Percentiles rank a stretch among this genome's conserved stretches.
Conservation (phyloP, 2,113 vertebrate genomes). For the Agelaius phoeniceus region DNA sequence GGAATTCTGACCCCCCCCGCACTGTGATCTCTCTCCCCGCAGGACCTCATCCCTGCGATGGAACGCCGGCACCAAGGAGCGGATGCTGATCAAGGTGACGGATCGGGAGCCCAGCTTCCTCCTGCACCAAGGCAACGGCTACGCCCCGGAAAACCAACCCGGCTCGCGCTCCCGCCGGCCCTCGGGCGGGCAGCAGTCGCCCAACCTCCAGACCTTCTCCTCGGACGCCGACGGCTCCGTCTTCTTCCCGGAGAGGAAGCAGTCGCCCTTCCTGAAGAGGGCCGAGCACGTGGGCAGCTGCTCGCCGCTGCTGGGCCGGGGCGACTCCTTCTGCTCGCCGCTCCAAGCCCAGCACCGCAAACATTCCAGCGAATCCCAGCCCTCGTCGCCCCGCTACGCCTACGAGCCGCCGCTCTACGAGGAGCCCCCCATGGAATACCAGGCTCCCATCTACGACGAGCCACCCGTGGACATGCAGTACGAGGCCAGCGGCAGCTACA, state of each 20-base stretch:
- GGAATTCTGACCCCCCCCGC: too few species aligned
- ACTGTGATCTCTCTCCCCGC: not conserved
- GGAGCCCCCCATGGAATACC: slow-evolving; percentile 92
- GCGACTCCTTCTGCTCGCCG: slow-evolving; percentile 70
- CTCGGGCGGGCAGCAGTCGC: slow-evolving; percentile 80
- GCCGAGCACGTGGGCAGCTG: slow-evolving; percentile 81
- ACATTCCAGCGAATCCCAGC: slow-evolving; percentile 88
- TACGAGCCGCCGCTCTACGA: slow-evolving; percentile 94
- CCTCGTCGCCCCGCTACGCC: slow-evolving; percentile 91
- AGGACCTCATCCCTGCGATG: slow-evolving; percentile 92
- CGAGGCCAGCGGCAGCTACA: slow-evolving; percentile 72
- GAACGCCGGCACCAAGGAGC: slow-evolving; percentile 92
- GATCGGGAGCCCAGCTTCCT: slow-evolving; percentile 95
- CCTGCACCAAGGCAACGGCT: slow-evolving; percentile 91
- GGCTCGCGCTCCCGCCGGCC: slow-evolving; percentile 80
- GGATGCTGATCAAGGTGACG: slow-evolving; percentile 96
- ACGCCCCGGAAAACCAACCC: slow-evolving; percentile 50
- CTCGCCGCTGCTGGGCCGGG: slow-evolving; percentile 68
- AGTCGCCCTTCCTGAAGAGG: slow-evolving; percentile 88
- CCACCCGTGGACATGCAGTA: slow-evolving; percentile 90
- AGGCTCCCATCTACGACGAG: slow-evolving; percentile 94
- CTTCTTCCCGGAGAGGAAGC: slow-evolving; percentile 85
- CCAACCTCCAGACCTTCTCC: slow-evolving; percentile 76
- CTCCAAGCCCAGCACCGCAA: slow-evolving; percentile 77
- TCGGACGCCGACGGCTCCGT: slow-evolving; percentile 78